Base-by-base conservation (phyloP, 2,113 vertebrate genomes). In the Pseudorectes ferrugineus region DNA sequence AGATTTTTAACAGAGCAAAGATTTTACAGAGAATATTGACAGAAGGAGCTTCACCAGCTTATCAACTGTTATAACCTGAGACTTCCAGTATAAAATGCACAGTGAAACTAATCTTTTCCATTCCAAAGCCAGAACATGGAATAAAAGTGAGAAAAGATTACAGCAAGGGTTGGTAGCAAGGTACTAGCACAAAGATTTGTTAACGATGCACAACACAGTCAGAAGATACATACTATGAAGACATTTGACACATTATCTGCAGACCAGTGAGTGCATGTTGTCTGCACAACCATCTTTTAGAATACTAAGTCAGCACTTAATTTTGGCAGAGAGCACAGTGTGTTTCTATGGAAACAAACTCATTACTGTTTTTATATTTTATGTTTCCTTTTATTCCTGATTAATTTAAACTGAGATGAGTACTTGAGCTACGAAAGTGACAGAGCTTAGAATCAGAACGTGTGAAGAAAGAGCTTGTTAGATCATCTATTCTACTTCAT, bases 261-360 rank as follows among this genome's bases (percentile, higher is more conserved):
- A 96, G 79, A 94, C 70, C 73, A 93, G 40, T 48, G 36, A 93
- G 43, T 3, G 0, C n/a, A 23, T 46, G 63, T 40, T 88, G 58
- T 78, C 46, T 72, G 81, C 48, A 78, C 31, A 95, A 55, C 58
- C 36, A 85, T 57, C 65, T 74, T 84, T 77, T 59, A 93, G 92
- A 93, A 89, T 72, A 93, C 73, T 45, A 75, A 93, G 85, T 95
- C 96, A 94, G 89, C 84, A 82, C 45, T 93, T 89, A 82, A 89
- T 93, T 93, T 87, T 89, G 77, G 40, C 81, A 89, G 74, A 74
- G 7, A 86, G 28, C 29, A 71, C 23, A 28, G 36, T 43, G 51
- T 35, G 70, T 85, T 94, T 85, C 85, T 68, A 87, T 75, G 58
- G 93, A 92, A 89, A 85, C 66, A 48, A 68, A 45, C 22, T 88